Evolutionary conservation across 1,140 invertebrate genomes (phyloP), one percentile per base, ranked within the genome.

Genomic region (Philopotamus ludificatus): DNA sequence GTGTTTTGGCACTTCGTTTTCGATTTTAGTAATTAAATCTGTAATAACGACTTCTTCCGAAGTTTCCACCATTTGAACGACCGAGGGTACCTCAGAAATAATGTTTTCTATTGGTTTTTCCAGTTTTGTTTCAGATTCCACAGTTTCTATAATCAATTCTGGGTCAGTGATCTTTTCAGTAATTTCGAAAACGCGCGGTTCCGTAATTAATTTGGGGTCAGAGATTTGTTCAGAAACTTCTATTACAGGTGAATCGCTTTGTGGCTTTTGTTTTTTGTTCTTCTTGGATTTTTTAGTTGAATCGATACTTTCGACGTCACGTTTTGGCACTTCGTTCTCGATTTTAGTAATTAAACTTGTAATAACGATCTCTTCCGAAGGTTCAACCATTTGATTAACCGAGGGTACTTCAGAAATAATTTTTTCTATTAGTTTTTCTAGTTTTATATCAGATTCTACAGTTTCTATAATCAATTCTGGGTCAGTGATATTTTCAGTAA

Each of bases 181-280:
- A n/a, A n/a, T n/a, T n/a, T n/a, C n/a, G n/a, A n/a, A n/a, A n/a
- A n/a, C n/a, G n/a, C n/a, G n/a, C n/a, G n/a, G n/a, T n/a, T n/a
- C n/a, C n/a, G n/a, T n/a, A n/a, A n/a, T n/a, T n/a, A n/a, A n/a
- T n/a, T n/a, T n/a, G n/a, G n/a, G n/a, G n/a, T n/a, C n/a, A n/a
- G 28, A 54, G 51, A 54, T 34, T 34, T 28, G n/a, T 54, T n/a
- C n/a, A n/a, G n/a, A n/a, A 44, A 12, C 12, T 44, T 44, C 42
- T 44, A 18, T 3, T 3, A 44, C 3, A 44, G 3, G n/a, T 44
- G n/a, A 2, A 15, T 44, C 42, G 12, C 2, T 44, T 21, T 25
- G 20, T n/a, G n/a, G n/a, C n/a, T n/a, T n/a, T n/a, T n/a, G n/a
- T n/a, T n/a, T n/a, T n/a, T n/a, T n/a, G 1, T 55, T 55, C 20